phyloP scores from a whole-genome alignment of 2,113 vertebrate species.

The rabbit (Oryctolagus cuniculus) region mOryCun1.1 NC_091449.1:59133001-59133500 shows the following conservation, averaged over 20 bases:
- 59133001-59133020: background rate
- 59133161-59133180: background rate
- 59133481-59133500: fast-evolving
- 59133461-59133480: background rate
- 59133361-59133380: background rate
- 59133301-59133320: background rate
- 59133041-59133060: constrained; percentile 4
- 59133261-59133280: constrained; percentile 2
- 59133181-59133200: constrained; percentile 35
- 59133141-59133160: background rate
- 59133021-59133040: background rate
- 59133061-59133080: constrained; percentile 51
- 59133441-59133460: background rate
- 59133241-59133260: constrained; percentile 18
- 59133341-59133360: background rate
- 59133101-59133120: background rate
- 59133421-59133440: background rate
- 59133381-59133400: background rate
- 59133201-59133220: constrained; percentile 30
- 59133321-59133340: background rate
- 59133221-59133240: background rate
- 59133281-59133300: constrained; percentile 25
- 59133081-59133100: constrained; percentile 4
- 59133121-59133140: constrained; percentile 35
- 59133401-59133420: background rate